Conservation (phyloP, 2,113 vertebrate species). For the Motacilla alba region DNA sequence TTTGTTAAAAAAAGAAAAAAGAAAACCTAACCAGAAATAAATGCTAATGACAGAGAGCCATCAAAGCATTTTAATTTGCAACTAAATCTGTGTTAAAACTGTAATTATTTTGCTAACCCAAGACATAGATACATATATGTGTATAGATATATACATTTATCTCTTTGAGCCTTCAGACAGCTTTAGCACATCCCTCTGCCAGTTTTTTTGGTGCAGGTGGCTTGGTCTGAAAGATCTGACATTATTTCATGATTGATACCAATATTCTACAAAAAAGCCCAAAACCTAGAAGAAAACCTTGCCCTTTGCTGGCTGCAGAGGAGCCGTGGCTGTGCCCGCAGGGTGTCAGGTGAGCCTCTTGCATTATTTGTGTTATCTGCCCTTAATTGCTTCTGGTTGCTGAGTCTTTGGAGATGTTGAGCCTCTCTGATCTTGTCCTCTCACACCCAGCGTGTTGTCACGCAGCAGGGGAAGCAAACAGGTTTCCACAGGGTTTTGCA, state of each 20-base stretch:
- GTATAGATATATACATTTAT: not conserved
- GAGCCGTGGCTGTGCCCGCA: not conserved
- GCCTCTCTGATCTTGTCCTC: not conserved
- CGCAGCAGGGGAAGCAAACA: not conserved
- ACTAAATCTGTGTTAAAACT: not conserved
- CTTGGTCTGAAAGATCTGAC: not conserved
- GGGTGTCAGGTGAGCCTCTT: fast-evolving
- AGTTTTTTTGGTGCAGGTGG: fast-evolving
- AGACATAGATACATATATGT: not conserved
- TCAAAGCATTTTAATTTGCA: not conserved
- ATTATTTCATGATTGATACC: not conserved
- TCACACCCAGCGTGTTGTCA: not conserved
- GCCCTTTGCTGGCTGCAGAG: fast-evolving
- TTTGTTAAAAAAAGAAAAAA: not conserved
- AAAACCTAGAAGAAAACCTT: not conserved
- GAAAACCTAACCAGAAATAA: not conserved
- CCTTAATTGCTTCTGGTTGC: not conserved
- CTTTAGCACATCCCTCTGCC: fast-evolving
- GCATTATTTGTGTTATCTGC: not conserved
- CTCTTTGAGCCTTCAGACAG: not conserved
- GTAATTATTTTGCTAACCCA: not conserved
- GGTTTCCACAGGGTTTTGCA: not conserved
- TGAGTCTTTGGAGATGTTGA: not conserved
- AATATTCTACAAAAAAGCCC: fast-evolving
- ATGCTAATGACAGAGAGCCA: not conserved